These are phyloP conservation scores for Echiichthys vipera DNA, from an alignment of 2,797 vertebrate genomes.

Conservation along the genomic window DNA sequence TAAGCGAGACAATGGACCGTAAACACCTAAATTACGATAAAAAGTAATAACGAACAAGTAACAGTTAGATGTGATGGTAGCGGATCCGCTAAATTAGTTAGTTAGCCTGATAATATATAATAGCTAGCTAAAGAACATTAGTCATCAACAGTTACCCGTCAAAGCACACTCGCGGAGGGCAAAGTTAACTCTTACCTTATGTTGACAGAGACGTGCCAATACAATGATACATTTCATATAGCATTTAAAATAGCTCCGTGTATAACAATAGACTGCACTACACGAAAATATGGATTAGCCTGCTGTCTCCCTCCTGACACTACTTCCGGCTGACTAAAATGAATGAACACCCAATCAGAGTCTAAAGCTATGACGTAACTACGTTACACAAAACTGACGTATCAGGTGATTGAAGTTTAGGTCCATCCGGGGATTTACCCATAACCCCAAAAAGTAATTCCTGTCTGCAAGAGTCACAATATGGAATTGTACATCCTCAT, in stretches of 20 bases:
- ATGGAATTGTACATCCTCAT: too few species aligned
- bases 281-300: slow-evolving; percentile 6
- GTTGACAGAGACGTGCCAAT: not conserved
- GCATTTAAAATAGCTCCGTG: not conserved
- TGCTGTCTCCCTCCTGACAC: not conserved
- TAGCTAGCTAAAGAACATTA: slow-evolving; percentile 14
- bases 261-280: not conserved
- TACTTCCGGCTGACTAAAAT: slow-evolving; percentile 56
- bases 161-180: not conserved
- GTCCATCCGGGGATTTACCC: not conserved
- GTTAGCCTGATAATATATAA: slow-evolving; percentile 3
- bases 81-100: not conserved
- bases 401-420: slow-evolving; percentile 11
- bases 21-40: not conserved
- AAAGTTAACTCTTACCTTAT: slow-evolving; percentile 35
- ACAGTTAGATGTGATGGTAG: not conserved
- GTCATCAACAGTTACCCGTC: not conserved
- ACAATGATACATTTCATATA: not conserved
- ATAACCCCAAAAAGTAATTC: not conserved
- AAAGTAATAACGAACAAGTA: rapidly evolving
- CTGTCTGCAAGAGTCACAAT: too few species aligned
- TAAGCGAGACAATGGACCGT: rapidly evolving
- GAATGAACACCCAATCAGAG: slow-evolving; percentile 49
- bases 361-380: slow-evolving; percentile 48
- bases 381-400: slow-evolving; percentile 22